A percentile compares a stretch with the other conserved stretches of the same genome.
These are phyloP conservation scores for Tenualosa ilisha DNA, from an alignment of 2,797 vertebrate genomes.

Conservation along the genomic window DNA sequence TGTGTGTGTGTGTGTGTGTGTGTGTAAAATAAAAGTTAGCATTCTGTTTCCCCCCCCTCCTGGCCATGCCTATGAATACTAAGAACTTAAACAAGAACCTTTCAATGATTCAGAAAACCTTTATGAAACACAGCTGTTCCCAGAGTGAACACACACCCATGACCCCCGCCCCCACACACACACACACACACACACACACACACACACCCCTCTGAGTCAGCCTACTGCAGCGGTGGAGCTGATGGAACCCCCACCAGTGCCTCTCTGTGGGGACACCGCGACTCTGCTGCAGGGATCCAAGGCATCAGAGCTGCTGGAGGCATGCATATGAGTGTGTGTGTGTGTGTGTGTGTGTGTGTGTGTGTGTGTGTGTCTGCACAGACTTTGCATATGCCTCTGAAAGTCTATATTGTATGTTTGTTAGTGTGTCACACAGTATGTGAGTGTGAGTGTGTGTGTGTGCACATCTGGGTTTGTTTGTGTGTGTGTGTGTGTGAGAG, in stretches of 20 bases:
- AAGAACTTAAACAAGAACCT: background rate
- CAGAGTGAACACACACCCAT: constrained; percentile 2
- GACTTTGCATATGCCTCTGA: constrained; percentile 2
- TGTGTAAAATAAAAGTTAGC: background rate
- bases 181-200: constrained; percentile 20
- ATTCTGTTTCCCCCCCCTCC: background rate
- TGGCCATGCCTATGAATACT: background rate
- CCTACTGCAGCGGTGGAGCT: background rate
- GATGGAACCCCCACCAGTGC: background rate
- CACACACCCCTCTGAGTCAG: background rate
- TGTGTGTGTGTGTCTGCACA: background rate
- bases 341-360: background rate
- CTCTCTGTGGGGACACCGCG: background rate
- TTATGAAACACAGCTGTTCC: background rate
- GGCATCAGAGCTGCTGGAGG: constrained; percentile 1
- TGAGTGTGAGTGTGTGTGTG: background rate
- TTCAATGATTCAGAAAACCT: background rate
- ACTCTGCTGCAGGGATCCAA: background rate
- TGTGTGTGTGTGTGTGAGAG: constrained; percentile 26
- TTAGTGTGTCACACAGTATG: background rate
- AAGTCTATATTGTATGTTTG: constrained; percentile 30
- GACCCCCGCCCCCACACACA: constrained; percentile 35
- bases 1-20: constrained; percentile 26
- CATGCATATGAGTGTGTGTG: constrained; percentile 27
- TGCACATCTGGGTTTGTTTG: background rate